These are phyloP conservation scores for Serranochromis macrocephalus DNA, from an alignment of 2,113 vertebrate genomes.

Conservation along the genomic window DNA sequence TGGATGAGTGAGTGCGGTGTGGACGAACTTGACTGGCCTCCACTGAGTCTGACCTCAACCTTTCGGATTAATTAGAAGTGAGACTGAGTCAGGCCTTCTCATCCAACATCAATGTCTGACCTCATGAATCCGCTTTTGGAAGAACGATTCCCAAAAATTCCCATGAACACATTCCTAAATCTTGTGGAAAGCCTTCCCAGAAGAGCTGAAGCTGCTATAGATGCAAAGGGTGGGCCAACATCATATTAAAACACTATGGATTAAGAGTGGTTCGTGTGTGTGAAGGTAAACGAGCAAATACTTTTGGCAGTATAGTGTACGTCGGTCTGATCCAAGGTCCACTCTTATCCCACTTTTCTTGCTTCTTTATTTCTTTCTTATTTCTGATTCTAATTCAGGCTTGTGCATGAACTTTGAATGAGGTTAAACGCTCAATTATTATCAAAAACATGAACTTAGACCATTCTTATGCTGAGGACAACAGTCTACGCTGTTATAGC, in stretches of 20 bases:
- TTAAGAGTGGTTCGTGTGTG: neutral
- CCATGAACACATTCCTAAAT: rapidly evolving
- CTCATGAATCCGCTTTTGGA: rapidly evolving
- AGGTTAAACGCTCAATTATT: neutral
- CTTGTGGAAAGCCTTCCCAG: neutral
- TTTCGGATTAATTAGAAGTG: neutral
- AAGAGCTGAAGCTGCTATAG: neutral
- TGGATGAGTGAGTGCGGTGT: neutral
- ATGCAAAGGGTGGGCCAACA: neutral
- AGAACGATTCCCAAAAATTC: neutral
- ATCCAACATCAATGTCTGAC: neutral
- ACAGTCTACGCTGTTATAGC: neutral
- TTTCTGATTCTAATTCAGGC: neutral
- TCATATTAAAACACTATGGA: neutral
- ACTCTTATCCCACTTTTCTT: neutral
- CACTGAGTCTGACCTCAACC: neutral
- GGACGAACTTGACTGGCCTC: neutral
- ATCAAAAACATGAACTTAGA: neutral
- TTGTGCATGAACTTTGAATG: neutral
- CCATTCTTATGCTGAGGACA: neutral
- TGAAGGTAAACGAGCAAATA: neutral
- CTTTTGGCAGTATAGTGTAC: neutral
- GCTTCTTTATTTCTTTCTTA: neutral
- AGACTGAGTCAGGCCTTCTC: neutral
- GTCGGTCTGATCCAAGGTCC: neutral